A percentile compares a stretch with the other conserved stretches of the same genome.
Conservation (phyloP, 2,888 invertebrate genomes). For the Oasisia sp. region DNA sequence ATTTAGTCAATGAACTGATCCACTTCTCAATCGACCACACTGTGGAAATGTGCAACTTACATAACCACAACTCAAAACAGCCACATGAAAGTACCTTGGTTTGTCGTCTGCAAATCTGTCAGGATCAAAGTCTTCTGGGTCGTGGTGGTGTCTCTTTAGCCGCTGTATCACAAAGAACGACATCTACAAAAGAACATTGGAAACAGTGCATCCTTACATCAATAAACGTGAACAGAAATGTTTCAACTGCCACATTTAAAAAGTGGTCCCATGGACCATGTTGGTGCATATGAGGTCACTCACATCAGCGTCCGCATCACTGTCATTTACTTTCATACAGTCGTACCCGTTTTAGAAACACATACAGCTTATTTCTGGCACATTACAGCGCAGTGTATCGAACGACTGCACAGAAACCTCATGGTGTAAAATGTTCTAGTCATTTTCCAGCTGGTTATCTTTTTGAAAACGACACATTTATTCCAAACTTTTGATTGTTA, state of each 20-base stretch:
- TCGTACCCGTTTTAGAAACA: background rate
- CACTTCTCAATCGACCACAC: background rate
- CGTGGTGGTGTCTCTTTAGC: background rate
- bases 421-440: background rate
- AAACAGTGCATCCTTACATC: background rate
- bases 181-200: background rate
- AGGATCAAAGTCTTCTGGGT: conserved; percentile 26
- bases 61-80: background rate
- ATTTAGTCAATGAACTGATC: background rate
- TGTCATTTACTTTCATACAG: background rate
- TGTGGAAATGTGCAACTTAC: background rate
- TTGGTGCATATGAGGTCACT: background rate
- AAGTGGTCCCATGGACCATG: background rate
- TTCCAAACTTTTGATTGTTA: background rate
- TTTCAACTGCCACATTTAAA: background rate
- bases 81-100: background rate
- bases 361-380: background rate
- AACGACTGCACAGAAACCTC: background rate
- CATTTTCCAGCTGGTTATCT: background rate
- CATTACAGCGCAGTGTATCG: background rate
- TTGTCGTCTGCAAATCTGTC: conserved; percentile 18
- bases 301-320: background rate
- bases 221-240: background rate
- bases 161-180: conserved; percentile 25
- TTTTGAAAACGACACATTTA: background rate